Base-by-base conservation (phyloP, 2,797 vertebrate genomes). In the Periparus ater region DNA sequence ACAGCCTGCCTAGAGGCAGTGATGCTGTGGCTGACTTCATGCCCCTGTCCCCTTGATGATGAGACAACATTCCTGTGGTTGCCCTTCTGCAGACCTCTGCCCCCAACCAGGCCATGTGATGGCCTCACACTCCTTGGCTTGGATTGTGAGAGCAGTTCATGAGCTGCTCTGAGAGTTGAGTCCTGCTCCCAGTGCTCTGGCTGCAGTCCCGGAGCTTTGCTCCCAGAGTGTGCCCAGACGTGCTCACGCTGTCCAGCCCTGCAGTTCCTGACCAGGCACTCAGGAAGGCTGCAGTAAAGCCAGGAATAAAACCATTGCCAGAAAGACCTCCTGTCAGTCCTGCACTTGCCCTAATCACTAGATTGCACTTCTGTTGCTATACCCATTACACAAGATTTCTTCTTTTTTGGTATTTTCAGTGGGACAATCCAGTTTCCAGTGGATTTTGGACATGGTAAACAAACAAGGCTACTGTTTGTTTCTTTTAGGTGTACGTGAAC, bases 291-390 rank as follows among this genome's bases (percentile, higher is more conserved):
- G 89, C 6, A 32, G 87, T 45, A 88, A 88, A 67, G 66, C 85
- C 92, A 95, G 62, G 36, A 91, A 76, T 76, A 55, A 92, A 91
- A 29, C 50, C 58, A 13, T 20, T 83, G 40, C 75, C 88, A 94
- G 84, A 93, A 94, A 50, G 60, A 80, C 53, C 60, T 96, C 89
- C 79, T 89, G 73, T 53, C 78, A 86, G 22, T 62, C 66, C 79
- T 38, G 19, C 0, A 13, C 29, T 66, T 81, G 62, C 72, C 51
- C 74, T 89, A 78, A 75, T 80, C 73, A 84, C 70, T 76, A 47
- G 44, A 85, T 48, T 83, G 53, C 44, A 75, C 51, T 84, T 93
- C 85, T 61, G 54, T 50, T 61, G 40, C 73, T 93, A 88, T 55
- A 80, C 8, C n/a, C 7, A 0, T 75, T 75, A 66, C 54, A 94